Evolutionary conservation across 2,797 vertebrate species (phyloP).

Genomic region (Picus viridis): DNA sequence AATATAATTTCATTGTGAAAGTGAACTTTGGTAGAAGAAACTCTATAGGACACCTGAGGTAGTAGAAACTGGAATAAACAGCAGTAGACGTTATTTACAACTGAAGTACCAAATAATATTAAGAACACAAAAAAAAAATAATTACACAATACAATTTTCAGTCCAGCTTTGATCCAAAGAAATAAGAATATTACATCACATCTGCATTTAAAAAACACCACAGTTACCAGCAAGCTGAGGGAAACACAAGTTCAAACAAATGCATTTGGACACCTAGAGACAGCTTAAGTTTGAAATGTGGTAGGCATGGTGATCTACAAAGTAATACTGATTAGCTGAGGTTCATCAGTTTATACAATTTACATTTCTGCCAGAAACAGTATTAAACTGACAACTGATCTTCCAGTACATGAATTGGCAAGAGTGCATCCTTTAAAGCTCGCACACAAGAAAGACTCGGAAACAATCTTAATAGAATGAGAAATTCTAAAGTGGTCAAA

Average conservation of each 20-base stretch:
- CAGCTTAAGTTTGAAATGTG: conserved; percentile 82
- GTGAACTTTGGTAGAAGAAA: conserved; percentile 95
- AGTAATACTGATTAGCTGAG: conserved; percentile 91
- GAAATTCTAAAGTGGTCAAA: conserved; percentile 77
- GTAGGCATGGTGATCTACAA: conserved; percentile 81
- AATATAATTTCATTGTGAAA: conserved; percentile 88
- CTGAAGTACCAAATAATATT: conserved; percentile 91
- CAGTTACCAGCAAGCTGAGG: conserved; percentile 83
- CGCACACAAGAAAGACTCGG: conserved; percentile 78
- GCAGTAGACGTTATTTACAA: conserved; percentile 90
- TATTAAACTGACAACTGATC: conserved; percentile 76
- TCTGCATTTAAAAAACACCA: conserved; percentile 84
- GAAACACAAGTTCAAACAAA: conserved; percentile 78
- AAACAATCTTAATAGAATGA: conserved; percentile 79
- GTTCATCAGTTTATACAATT: conserved; percentile 85
- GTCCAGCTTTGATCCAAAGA: conserved; percentile 92
- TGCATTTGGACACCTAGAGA: conserved; percentile 75
- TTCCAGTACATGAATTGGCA: conserved; percentile 88
- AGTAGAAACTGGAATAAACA: conserved; percentile 94
- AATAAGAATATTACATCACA: conserved; percentile 87
- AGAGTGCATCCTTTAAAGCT: conserved; percentile 89
- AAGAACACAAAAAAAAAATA: conserved; percentile 85
- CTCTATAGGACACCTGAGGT: conserved; percentile 94
- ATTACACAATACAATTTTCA: conserved; percentile 88
- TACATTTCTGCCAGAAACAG: conserved; percentile 79